These are phyloP conservation scores for Rosalia funebris DNA, from an alignment of 2,888 invertebrate genomes.

Conservation along the genomic window DNA sequence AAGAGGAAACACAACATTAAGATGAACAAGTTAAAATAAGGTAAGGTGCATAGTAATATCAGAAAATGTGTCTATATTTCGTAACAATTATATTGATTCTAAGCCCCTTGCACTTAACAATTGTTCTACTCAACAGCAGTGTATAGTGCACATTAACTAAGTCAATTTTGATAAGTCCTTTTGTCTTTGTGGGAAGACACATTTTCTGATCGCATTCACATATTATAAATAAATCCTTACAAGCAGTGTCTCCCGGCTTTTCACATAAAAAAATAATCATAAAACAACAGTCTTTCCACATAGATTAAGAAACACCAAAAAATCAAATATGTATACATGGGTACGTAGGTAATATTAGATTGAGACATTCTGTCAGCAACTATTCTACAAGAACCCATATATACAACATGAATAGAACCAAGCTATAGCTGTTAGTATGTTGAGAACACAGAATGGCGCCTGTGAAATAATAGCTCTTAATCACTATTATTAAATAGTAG, in stretches of 20 bases:
- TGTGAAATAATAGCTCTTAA: too few relatives aligned
- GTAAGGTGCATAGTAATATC: conserved; percentile 62
- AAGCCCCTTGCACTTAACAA: conserved; percentile 64
- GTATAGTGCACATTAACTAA: conserved; percentile 71
- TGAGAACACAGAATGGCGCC: too few relatives aligned
- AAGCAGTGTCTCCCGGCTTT: conserved; percentile 25
- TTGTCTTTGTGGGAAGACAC: conserved; percentile 80
- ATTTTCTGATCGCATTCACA: conserved; percentile 76
- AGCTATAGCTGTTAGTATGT: neutral
- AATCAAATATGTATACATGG: conserved; percentile 32
- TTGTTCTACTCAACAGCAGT: conserved; percentile 63
- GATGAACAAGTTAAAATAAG: conserved; percentile 42
- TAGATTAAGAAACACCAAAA: conserved; percentile 73
- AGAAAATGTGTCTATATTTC: conserved; percentile 76
- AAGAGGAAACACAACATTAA: conserved; percentile 36
- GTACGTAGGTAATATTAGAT: conserved; percentile 25
- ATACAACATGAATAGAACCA: conserved; percentile 18
- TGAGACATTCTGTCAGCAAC: neutral
- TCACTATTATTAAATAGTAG: too few relatives aligned
- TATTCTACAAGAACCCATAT: conserved; percentile 26
- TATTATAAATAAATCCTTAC: conserved; percentile 25
- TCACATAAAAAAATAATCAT: conserved; percentile 38
- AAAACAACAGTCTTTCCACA: conserved; percentile 79
- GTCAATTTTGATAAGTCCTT: conserved; percentile 65
- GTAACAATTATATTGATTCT: conserved; percentile 36